These are phyloP conservation scores for Neosilurus hyrtlii DNA, from an alignment of 2,797 vertebrate genomes.

Conservation along the genomic window DNA sequence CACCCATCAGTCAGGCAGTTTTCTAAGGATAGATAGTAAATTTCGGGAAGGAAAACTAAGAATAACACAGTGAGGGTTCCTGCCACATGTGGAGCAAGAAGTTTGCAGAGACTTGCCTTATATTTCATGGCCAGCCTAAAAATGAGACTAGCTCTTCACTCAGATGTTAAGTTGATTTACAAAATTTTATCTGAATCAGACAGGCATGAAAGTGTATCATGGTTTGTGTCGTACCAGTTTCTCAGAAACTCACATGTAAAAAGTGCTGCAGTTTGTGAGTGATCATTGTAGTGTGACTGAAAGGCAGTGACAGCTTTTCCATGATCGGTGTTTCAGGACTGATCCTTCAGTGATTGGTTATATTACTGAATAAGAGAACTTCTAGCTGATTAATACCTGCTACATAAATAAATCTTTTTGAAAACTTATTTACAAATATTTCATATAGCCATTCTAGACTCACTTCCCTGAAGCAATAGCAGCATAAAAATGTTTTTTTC, in stretches of 20 bases:
- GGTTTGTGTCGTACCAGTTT: neutral
- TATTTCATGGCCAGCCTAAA: constrained; percentile 13
- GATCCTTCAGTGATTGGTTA: neutral
- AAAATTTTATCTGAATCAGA: constrained; percentile 20
- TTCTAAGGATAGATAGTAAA: constrained; percentile 58
- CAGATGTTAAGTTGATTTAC: neutral
- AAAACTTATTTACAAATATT: neutral
- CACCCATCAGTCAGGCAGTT: constrained; percentile 42
- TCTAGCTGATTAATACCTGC: neutral
- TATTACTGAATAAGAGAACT: neutral
- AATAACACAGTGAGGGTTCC: constrained; percentile 64
- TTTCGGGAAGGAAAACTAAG: constrained; percentile 54
- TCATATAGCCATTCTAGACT: too few species aligned
- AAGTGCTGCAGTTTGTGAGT: neutral
- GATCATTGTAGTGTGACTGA: constrained; percentile 25
- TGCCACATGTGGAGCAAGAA: constrained; percentile 64
- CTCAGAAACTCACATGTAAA: neutral
- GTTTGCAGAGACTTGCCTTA: constrained; percentile 43
- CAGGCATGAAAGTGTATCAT: constrained; percentile 17
- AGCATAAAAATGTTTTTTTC: neutral
- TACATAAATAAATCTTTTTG: neutral
- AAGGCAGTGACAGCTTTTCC: constrained; percentile 12
- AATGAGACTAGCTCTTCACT: neutral
- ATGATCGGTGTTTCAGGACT: constrained; percentile 1
- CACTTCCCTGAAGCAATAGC: neutral